Evolutionary conservation across 1,140 invertebrate species (phyloP), one percentile per base, ranked within the genome.

Genomic region (Hypsibius dujardini): DNA sequence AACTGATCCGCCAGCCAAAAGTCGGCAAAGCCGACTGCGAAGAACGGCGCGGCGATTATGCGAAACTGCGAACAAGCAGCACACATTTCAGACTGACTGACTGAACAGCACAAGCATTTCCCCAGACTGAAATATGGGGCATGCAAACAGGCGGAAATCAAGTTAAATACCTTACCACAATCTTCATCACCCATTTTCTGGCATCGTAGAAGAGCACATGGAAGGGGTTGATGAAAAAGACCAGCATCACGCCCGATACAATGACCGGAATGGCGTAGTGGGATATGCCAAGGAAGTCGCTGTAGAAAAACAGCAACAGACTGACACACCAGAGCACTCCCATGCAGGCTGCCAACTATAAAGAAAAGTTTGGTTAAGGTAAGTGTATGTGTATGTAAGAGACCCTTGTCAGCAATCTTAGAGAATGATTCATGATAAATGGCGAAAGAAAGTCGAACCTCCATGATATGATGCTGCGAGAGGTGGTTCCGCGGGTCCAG

Each of bases 1-100:
- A 98, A 83, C 79, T 99, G 96, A 84, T 99, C 96, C 47, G 92
- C 95, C 75, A 99, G 84, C 96, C 96, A 99, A 85, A 99, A 99
- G 82, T 99, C 95, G 46, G 95, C 93, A 80, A 99, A 99, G 62
- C 89, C 87, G 2, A 99, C 95, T 76, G 90, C 90, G 74, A 90
- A 89, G 77, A 98, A 95, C 56, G 95, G 95, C 0, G 95, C 90
- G 28, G 89, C 85, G 59, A 96, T 74, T 47, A 94, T 89, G 71
- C 91, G 84, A 73, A 86, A 87, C 90, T 82, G 74, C 70, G 77
- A 76, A 28, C 28, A 28, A 47, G 71, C 73, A 59, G 47, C 42
- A 71, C 45, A 76, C 72, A 71, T 12, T 56, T 28, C 28, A 28
- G 28, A 28, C 28, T 28, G 28, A 28, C 28, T 28, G 28, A 28